Evolutionary conservation across 2,113 vertebrate species (phyloP).

Genomic region (Oenanthe oenanthe): DNA sequence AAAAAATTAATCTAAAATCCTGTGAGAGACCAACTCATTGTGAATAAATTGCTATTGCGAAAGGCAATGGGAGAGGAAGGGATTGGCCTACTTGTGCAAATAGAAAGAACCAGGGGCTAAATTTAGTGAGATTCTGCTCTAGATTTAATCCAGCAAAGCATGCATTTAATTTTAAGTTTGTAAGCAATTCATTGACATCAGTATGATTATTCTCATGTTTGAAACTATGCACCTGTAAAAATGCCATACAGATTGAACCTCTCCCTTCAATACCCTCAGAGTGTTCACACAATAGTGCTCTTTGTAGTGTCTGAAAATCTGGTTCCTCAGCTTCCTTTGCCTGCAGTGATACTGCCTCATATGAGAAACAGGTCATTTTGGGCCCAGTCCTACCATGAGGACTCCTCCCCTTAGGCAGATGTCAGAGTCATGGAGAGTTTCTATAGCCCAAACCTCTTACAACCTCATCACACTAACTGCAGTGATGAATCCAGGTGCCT

Average conservation of each 20-base stretch:
- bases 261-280: background rate
- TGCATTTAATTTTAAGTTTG: background rate
- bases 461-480: background rate
- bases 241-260: background rate
- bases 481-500: background rate
- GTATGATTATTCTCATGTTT: slow-evolving; percentile 5
- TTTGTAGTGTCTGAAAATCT: slow-evolving; percentile 50
- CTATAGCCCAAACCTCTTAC: background rate
- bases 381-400: background rate
- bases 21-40: rapidly evolving
- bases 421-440: background rate
- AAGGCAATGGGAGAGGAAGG: background rate
- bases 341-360: background rate
- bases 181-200: background rate
- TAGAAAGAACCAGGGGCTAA: slow-evolving; percentile 6
- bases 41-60: background rate
- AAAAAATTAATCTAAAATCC: background rate
- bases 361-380: background rate
- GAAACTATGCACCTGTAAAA: slow-evolving; percentile 36
- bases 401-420: background rate
- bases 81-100: background rate
- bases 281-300: slow-evolving; percentile 8
- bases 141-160: slow-evolving; percentile 28
- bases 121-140: background rate
- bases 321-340: slow-evolving; percentile 32